Evolutionary conservation across 2,113 vertebrate species (phyloP), one percentile per base, ranked within the genome.

Genomic region (Lagopus muta): DNA sequence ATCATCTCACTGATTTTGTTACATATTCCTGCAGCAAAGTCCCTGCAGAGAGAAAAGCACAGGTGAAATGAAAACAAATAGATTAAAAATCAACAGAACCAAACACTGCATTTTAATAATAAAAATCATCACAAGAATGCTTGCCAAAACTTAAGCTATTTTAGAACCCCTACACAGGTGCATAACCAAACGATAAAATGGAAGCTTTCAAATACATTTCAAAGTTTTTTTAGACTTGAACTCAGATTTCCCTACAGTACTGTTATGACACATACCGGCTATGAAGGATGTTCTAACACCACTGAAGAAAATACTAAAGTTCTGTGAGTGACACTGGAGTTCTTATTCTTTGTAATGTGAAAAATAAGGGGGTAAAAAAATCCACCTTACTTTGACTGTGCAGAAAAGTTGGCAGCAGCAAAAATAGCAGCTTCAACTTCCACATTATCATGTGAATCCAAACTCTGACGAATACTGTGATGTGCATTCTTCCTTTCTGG

Each of bases 1-100:
- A 99, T 99, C 99, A 99, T 99, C 96, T 99, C 99, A 82, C 99
- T 99, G 97, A 99, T 99, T 98, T 99, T 99, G 97, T 99, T 99
- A 97, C 99, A 99, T 97, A 99, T 99, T 90, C 99, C 99, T 1
- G 98, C 98, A 85, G 99, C 99, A 98, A 99, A 99, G 97, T 99
- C 99, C 97, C 99, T 99, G 92, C 50, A 80, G 80, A 92, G 97
- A 98, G 91, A 67, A 66, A 83, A 83, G 32, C 25, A 81, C 1
- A 62, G 6, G 20, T 71, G 24, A 93, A 87, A 87, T 50, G 1
- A 62, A 77, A 25, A 3, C 11, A 57, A 48, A 30, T 8, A 27
- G 14, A 15, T 28, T 54, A 10, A 25, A 62, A 32, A 20, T 6
- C 1, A 25, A 50, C 4, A 38, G 13, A 43, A 64, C 7, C 2